Evolutionary conservation across 2,797 vertebrate genomes (phyloP), one percentile per base, ranked within the genome.

Genomic region (Schizothorax lantsangensis): DNA sequence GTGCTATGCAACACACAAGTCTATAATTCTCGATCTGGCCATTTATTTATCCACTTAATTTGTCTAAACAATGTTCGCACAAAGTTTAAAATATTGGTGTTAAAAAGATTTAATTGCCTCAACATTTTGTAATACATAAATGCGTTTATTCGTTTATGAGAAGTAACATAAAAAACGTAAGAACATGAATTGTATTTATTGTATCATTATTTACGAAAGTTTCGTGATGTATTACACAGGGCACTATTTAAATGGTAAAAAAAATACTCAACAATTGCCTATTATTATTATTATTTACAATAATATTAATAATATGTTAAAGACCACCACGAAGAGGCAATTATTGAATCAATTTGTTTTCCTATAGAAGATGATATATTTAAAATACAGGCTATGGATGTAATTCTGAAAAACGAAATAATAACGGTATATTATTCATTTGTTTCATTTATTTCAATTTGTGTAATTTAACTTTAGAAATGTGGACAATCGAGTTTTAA

Each of bases 1-100:
- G 82, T 90, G 87, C 91, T 93, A 91, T 91, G 91, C 91, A 92
- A 91, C 81, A 89, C 87, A 74, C 62, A 78, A 66, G 26, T 43
- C 26, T 85, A 43, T 62, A 81, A 83, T 30, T 43, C 26, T 43
- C 36, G 62, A 79, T 52, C 74, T 79, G 68, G 68, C 80, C 77
- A 71, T 85, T 79, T 69, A 54, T 62, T 62, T 30, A 64, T 84
- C 11, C 40, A 40, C 40, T 78, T 62, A 84, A 74, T 69, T 54
- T 82, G n/a, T 64, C 49, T 82, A 62, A 66, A 79, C 33, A 64
- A 47, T 15, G 12, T 38, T 52, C 40, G 62, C 64, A 49, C 1
- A 52, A 75, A 33, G 19, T 17, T 43, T 2, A 68, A 73, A 86
- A 21, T 82, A 75, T 77, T 23, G 9, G 30, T 23, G 80, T 86